Base-by-base conservation (phyloP, 2,113 vertebrate genomes). In the Catharus fuscescens region DNA sequence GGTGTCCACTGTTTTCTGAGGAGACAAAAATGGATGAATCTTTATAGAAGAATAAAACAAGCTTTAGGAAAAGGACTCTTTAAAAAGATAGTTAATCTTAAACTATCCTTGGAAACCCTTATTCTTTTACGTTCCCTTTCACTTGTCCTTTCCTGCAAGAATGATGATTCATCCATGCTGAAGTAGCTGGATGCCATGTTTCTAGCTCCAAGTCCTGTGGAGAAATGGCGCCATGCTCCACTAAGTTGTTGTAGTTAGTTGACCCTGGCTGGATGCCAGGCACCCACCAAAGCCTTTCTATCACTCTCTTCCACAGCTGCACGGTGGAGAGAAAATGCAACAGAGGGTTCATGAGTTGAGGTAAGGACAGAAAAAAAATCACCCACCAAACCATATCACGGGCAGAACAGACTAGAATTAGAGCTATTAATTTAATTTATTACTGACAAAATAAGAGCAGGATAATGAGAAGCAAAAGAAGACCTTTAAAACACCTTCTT, bases 291-390 rank as follows among this genome's bases (percentile, higher is more conserved):
- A 76, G 31, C 52, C 13, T 34, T 25, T 57, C 25, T 14, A 0
- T 21, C 25, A 6, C 31, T 31, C 13, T 7, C 10, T 67, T 59
- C 34, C 71, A 36, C 29, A 59, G 34, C 70, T 76, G 34, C 19
- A 48, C 0, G 0, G 19, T 6, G 8, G 20, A 67, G 44, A 34
- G 52, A 42, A 50, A 59, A 66, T 59, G 1, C 5, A 50, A 42
- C 0, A 4, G 10, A 56, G 23, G 3, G 13, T 45, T 53, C 21
- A 36, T 21, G 8, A 19, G 9, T 12, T 70, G 50, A 56, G 18
- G 29, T 66, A 40, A 66, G 34, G 53, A 52, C 6, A 36, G 25
- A 17, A 50, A 74, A 74, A 31, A 31, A 26, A 18, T 50, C 34
- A 14, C 14, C 44, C 26, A 32, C 31, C 26, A 67, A 60, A 67